phyloP scores from a whole-genome alignment of 2,888 invertebrate species.

The Chymomyza procnemis region DNA sequence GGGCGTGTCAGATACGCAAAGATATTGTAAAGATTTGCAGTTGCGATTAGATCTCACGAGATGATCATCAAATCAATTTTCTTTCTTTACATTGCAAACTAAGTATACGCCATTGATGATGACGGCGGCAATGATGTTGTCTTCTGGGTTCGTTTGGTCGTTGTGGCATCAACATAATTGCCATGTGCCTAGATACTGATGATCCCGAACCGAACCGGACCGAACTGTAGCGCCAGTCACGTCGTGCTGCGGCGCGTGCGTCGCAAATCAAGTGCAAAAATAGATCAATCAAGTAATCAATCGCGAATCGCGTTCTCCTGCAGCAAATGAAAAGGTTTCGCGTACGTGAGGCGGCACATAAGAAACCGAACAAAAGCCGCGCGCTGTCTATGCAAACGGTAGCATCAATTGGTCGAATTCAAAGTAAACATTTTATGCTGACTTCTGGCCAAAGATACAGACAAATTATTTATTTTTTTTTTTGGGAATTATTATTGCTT shows the following conservation, averaged over 20 bases:
- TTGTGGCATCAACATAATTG: conserved; percentile 70
- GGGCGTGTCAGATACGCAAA: conserved; percentile 54
- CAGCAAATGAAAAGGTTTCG: conserved; percentile 47
- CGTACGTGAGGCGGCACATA: conserved; percentile 40
- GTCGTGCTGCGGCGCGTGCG: conserved; percentile 66
- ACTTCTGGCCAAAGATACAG: conserved; percentile 48
- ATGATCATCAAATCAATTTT: conserved; percentile 67
- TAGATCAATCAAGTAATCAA: conserved; percentile 75
- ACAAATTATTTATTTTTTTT: no score
- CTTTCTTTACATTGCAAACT: conserved; percentile 70
- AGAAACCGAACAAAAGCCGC: conserved; percentile 8
- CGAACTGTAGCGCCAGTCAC: conserved; percentile 64
- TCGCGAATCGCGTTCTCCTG: conserved; percentile 52
- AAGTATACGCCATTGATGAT: conserved; percentile 40
- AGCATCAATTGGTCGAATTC: conserved; percentile 47
- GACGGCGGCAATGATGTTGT: conserved; percentile 17
- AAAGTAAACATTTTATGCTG: conserved; percentile 40
- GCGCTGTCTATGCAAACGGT: conserved; percentile 24
- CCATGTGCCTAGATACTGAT: conserved; percentile 29
- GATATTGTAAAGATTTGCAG: conserved; percentile 17
- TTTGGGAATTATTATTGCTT: conserved; percentile 7
- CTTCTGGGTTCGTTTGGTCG: conserved; percentile 16
- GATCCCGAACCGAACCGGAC: conserved; percentile 14
- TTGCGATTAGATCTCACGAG: conserved; percentile 35
- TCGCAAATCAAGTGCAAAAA: conserved; percentile 75